A percentile compares a stretch with the other conserved stretches of the same genome.
These are phyloP conservation scores for Eumacrocentrus americanus DNA, from an alignment of 2,888 invertebrate genomes.

Conservation along the genomic window DNA sequence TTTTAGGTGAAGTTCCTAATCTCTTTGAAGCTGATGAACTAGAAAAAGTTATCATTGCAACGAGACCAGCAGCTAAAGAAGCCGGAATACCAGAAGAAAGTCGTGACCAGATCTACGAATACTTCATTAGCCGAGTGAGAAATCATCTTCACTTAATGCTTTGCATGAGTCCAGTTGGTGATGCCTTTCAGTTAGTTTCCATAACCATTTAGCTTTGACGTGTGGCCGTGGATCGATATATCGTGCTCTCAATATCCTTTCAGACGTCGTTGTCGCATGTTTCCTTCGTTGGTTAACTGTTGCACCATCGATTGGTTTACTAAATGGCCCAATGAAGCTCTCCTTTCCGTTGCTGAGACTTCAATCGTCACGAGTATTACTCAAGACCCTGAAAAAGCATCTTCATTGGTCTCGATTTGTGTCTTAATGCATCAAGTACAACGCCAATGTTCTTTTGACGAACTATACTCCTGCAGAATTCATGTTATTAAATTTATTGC, in stretches of 20 bases:
- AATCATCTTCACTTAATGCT: slow-evolving; percentile 84
- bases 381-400: slow-evolving; percentile 63
- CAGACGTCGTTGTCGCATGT: slow-evolving; percentile 88
- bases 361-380: slow-evolving; percentile 69
- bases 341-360: slow-evolving; percentile 80
- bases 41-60: slow-evolving; percentile 80
- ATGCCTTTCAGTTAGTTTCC: slow-evolving; percentile 73
- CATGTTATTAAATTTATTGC: too few relatives aligned
- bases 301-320: slow-evolving; percentile 80
- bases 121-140: slow-evolving; percentile 82
- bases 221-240: neutral
- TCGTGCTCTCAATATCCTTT: slow-evolving; percentile 39
- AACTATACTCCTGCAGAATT: too few relatives aligned
- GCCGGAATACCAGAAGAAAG: slow-evolving; percentile 70
- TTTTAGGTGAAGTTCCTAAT: slow-evolving; percentile 77
- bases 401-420: slow-evolving; percentile 69
- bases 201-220: neutral
- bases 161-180: slow-evolving; percentile 91
- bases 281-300: slow-evolving; percentile 89
- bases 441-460: too few relatives aligned
- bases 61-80: slow-evolving; percentile 74
- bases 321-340: slow-evolving; percentile 88
- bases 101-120: slow-evolving; percentile 83
- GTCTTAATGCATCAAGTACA: slow-evolving; percentile 75
- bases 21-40: slow-evolving; percentile 87